Base-by-base conservation (phyloP, 2,888 invertebrate genomes). In the Laspeyria flexula region DNA sequence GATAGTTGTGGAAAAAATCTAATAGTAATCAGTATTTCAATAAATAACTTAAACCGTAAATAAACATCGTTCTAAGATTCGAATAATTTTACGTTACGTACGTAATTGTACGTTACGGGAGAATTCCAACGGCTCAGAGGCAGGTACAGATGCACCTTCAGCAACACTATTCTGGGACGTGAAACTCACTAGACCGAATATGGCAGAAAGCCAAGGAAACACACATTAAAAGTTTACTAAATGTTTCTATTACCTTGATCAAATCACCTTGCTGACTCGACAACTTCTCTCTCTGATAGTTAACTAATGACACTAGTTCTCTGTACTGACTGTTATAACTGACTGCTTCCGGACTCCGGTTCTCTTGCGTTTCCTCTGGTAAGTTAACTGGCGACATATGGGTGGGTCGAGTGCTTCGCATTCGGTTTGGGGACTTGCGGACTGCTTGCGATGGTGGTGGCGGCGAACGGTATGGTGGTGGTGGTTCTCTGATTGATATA, bases 231-330 rank as follows among this genome's bases (percentile, higher is more conserved):
- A n/a, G n/a, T n/a, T n/a, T n/a, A n/a, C n/a, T n/a, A n/a, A n/a
- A n/a, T n/a, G n/a, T n/a, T n/a, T n/a, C n/a, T n/a, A 47, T 71
- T 86, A 97, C 97, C 94, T 98, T 97, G 51, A 96, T 97, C 69
- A 98, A 94, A 93, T 98, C 97, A 70, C 96, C 96, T 87, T 98
- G 98, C 79, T 98, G 98, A 71, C 95, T 95, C 44, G 96, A 96
- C 53, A 99, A 93, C 82, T 97, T 97, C 78, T 98, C 98, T 57
- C 97, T 94, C 86, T 98, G 98, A 82, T 96, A 96, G 89, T 97
- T 97, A 51, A 98, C 97, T 71, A 98, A 93, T 53, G 96, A 95
- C 55, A 98, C 94, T 58, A 98, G 93, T 87, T 98, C 97, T 75
- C 95, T 93, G 75, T 96, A 96, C 83, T 96, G 96, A 50, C 94